Evolutionary conservation across 2,113 vertebrate species (phyloP), one percentile per base, ranked within the genome.

Genomic region (Aramus guarauna): DNA sequence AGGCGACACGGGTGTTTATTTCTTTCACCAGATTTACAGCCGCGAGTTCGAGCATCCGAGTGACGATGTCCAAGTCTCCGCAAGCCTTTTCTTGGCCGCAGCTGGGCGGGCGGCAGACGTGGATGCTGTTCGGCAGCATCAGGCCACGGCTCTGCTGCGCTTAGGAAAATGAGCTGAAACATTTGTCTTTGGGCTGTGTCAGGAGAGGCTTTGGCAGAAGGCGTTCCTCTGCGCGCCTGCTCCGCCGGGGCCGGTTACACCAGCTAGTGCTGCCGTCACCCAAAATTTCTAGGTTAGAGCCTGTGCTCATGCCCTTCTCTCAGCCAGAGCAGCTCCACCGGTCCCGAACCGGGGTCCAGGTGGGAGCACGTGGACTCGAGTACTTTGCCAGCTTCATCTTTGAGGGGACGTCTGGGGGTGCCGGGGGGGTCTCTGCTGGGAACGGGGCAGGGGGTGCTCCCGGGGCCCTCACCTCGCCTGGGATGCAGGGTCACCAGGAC

Each of bases 11-110:
- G 43, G 74, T 90, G 93, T 95, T 96, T 72, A 36, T 94, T 66
- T 72, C 96, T 93, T 82, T 63, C 87, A 15, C 84, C 69, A 18
- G 9, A 45, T 90, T 95, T 90, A 75, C 94, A 92, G 93, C 75
- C 21, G 9, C 26, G 22, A 60, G 17, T 91, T 63, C 0, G 34
- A 93, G 93, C 81, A 37, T 81, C 89, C 4, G 3, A 63, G 69
- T 81, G 89, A 66, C 2, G 7, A 56, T 56, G 69, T 47, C 84
- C 74, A 78, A 85, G 32, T 63, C 89, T 92, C 77, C 76, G 11
- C 21, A 32, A 81, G 94, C 80, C 56, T 89, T 58, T 74, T 15
- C 72, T 67, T 78, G 86, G 72, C 66, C 1, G 21, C 64, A 50
- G 85, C 47, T 52, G 69, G 85, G 69, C 5, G 11, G 79, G 80